Percentiles rank a stretch among this genome's conserved stretches.
Evolutionary conservation across 2,797 vertebrate genomes (phyloP).

Genomic region (Zenarchopterus dispar): DNA sequence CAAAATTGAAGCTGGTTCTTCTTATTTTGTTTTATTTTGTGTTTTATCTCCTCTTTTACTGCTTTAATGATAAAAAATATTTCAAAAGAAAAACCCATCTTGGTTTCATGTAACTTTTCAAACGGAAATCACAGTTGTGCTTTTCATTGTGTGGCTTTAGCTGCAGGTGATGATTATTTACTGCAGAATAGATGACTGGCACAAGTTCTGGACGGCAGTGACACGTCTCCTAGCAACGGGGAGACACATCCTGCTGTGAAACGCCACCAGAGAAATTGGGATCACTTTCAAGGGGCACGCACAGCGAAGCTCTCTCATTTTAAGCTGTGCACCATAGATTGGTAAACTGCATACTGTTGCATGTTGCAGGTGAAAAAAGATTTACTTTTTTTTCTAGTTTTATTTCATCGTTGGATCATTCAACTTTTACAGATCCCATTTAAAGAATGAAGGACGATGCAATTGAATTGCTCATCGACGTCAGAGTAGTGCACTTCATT

Average conservation of each 20-base stretch:
- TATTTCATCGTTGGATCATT: not conserved
- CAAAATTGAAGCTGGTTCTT: too few relatives aligned
- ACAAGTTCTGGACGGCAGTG: not conserved
- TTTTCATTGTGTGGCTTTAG: not conserved
- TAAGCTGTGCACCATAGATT: constrained; percentile 1
- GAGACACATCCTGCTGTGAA: constrained; percentile 1
- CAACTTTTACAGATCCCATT: constrained; percentile 12
- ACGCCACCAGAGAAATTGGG: constrained; percentile 1
- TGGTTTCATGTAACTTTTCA: too few relatives aligned
- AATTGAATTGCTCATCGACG: constrained; percentile 2
- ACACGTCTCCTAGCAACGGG: not conserved
- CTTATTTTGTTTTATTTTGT: too few relatives aligned
- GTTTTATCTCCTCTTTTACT: too few relatives aligned
- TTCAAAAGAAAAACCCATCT: too few relatives aligned
- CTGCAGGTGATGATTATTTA: not conserved
- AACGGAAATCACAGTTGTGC: not conserved
- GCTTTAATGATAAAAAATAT: too few relatives aligned
- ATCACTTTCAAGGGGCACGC: not conserved
- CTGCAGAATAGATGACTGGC: not conserved
- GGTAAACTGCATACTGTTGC: not conserved
- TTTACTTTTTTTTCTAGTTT: not conserved
- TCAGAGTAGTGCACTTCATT: constrained; percentile 18
- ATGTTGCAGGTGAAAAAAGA: not conserved
- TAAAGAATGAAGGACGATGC: constrained; percentile 6
- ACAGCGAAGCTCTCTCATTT: not conserved